Base-by-base conservation (phyloP, 2,113 vertebrate genomes). In the Lutjanus erythropterus region DNA sequence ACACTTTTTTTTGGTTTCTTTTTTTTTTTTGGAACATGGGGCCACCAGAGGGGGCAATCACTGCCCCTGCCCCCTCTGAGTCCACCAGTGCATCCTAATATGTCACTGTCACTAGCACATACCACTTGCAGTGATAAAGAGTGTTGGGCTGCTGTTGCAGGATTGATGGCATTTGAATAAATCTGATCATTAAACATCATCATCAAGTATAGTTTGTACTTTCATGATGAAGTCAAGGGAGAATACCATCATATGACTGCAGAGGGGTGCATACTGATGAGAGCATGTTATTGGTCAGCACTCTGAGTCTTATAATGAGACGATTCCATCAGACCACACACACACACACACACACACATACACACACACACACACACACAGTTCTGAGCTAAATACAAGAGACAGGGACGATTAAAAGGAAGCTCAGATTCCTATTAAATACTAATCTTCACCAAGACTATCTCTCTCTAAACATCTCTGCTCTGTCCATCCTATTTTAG, bases 371-470 rank as follows among this genome's bases (percentile, higher is more conserved):
- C 31, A 62, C 2, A 12, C 1, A 29, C 5, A 55, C 11, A 65
- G 8, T 49, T 49, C 12, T 8, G 49, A 74, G 88, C 52, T 69
- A 62, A 87, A 90, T 80, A 86, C 72, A 75, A 72, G 16, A 68
- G 65, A 81, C 70, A 81, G 69, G 72, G 81, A 70, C 31, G 2
- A 81, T 85, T 70, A 79, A 86, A 82, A 88, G 75, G 78, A 81
- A 84, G 53, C 84, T 75, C 61, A 85, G 66, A 86, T 73, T 90
- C 75, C 73, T 65, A 91, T 92, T 86, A 91, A 87, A 74, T 65
- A 71, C 69, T 87, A 87, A 89, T 86, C 87, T 83, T 46, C 60
- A 47, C 62, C 60, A 49, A 50, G 39, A 25, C 72, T 41, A 64
- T 52, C 39, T 65, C 37, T 60, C 41, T 80, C 21, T 41, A 59